Evolutionary conservation across 2,797 vertebrate species (phyloP).

Genomic region (Sternotherus odoratus): DNA sequence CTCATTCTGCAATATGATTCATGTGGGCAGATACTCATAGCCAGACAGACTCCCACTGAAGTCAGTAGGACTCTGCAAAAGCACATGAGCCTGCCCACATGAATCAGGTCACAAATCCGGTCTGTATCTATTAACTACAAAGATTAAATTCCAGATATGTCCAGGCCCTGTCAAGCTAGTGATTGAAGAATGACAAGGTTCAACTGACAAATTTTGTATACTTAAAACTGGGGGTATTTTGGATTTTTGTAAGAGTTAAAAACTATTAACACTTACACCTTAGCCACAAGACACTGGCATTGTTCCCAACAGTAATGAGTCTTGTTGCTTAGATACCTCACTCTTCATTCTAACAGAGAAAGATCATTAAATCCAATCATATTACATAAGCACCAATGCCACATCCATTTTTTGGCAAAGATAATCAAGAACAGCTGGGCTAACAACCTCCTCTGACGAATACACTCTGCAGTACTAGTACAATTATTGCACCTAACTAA

Average conservation of each 20-base stretch:
- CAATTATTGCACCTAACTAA: background rate
- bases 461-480: background rate
- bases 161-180: background rate
- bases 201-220: background rate
- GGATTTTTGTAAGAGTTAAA: background rate
- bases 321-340: slow-evolving; percentile 67
- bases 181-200: background rate
- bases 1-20: background rate
- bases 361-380: background rate
- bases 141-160: background rate
- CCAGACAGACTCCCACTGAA: background rate
- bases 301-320: background rate
- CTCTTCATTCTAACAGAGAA: slow-evolving; percentile 16
- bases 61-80: background rate
- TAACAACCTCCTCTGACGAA: background rate
- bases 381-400: slow-evolving; percentile 57
- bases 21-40: fast-evolving
- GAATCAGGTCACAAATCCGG: background rate
- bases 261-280: background rate
- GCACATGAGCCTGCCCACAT: fast-evolving
- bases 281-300: slow-evolving; percentile 12
- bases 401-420: background rate
- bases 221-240: background rate
- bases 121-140: background rate
- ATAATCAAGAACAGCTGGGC: background rate